Evolutionary conservation across 35 echinoderm and acorn worm genomes (phyloP).

Genomic region (Hemicentrotus pulcherrimus): DNA sequence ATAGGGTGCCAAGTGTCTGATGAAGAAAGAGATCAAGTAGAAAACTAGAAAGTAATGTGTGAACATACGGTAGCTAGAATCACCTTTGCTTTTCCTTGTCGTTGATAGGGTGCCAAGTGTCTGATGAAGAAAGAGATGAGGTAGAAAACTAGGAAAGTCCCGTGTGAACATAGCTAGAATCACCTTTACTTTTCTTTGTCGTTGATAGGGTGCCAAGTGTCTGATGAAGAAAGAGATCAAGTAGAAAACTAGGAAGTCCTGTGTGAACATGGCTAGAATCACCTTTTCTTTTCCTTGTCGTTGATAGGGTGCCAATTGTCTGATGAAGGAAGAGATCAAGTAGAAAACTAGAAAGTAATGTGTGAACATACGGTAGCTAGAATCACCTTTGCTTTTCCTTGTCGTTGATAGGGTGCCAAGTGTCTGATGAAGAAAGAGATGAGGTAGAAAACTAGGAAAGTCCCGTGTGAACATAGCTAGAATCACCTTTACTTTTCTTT

Average conservation of each 20-base stretch:
- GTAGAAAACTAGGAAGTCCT: background rate
- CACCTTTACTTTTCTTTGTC: background rate
- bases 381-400: too few relatives aligned
- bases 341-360: background rate
- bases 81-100: too few relatives aligned
- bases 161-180: too few relatives aligned
- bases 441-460: too few relatives aligned
- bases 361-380: background rate
- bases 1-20: constrained; percentile 41
- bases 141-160: too few relatives aligned
- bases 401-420: too few relatives aligned
- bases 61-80: background rate
- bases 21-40: constrained; percentile 86
- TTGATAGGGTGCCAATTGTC: background rate
- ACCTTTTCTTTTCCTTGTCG: too few relatives aligned
- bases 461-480: too few relatives aligned
- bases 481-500: background rate
- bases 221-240: constrained; percentile 88
- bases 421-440: too few relatives aligned
- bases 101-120: background rate
- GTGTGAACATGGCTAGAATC: too few relatives aligned
- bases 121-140: too few relatives aligned
- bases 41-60: too few relatives aligned
- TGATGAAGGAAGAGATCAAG: constrained; percentile 87
- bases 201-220: constrained; percentile 70